Conservation (phyloP, 1,140 invertebrate genomes). For the Diorhabda sublineata region DNA sequence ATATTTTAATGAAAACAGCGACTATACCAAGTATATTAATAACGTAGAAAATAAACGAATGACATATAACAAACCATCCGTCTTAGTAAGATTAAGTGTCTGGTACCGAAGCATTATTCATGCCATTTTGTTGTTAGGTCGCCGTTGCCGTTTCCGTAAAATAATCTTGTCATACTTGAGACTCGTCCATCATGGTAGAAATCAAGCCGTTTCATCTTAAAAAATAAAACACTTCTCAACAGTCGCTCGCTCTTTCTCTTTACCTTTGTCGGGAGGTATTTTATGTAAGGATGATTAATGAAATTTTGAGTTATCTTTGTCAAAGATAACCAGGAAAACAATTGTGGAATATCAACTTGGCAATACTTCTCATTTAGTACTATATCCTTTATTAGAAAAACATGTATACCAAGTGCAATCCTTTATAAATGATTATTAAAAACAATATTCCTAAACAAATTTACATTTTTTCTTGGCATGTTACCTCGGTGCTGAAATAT, state of each 20-base stretch:
- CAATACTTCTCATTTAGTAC: too few relatives aligned
- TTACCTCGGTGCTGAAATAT: too few relatives aligned
- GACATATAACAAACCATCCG: not conserved
- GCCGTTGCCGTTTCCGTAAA: slow-evolving; percentile 1
- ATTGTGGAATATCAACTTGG: too few relatives aligned
- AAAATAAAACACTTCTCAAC: slow-evolving; percentile 2
- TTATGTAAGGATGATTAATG: not conserved
- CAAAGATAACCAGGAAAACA: too few relatives aligned
- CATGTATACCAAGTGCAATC: too few relatives aligned
- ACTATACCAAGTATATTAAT: not conserved
- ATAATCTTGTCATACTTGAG: slow-evolving; percentile 2
- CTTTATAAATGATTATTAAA: too few relatives aligned
- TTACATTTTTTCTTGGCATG: too few relatives aligned
- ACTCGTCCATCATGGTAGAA: not conserved
- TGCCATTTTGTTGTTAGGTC: slow-evolving; percentile 1
- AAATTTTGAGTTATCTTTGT: too few relatives aligned
- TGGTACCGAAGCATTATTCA: slow-evolving; percentile 2
- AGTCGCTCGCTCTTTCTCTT: not conserved
- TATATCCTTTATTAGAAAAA: too few relatives aligned
- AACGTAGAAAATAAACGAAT: not conserved
- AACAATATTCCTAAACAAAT: too few relatives aligned
- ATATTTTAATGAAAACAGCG: too few relatives aligned
- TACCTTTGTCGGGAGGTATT: not conserved
- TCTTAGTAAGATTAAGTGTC: slow-evolving; percentile 2
- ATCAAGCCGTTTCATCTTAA: slow-evolving; percentile 2